Percentiles rank a stretch among this genome's conserved stretches.
Evolutionary conservation across 1,140 invertebrate species (phyloP).

Genomic region (Bombus haemorrhoidalis): DNA sequence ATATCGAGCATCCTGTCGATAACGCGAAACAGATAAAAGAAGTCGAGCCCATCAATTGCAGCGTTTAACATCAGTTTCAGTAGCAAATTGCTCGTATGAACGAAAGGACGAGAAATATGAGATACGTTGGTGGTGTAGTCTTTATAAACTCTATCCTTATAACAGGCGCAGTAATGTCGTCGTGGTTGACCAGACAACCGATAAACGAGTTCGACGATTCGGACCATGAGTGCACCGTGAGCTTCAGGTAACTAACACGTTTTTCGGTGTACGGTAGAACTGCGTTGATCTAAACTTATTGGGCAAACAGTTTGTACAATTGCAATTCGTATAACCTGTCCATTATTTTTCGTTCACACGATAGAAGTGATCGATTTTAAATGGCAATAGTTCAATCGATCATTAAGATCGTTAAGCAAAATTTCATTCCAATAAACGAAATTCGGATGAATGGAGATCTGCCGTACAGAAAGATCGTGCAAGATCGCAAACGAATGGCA

Average conservation of each 20-base stretch:
- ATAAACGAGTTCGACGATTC: neutral
- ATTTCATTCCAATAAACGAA: too few species aligned
- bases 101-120: neutral
- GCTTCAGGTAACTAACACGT: neutral
- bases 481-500: too few species aligned
- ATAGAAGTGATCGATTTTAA: too few species aligned
- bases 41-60: constrained; percentile 1
- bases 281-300: too few species aligned
- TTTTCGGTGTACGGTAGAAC: neutral
- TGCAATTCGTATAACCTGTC: too few species aligned
- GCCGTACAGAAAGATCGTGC: too few species aligned
- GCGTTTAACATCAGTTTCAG: neutral
- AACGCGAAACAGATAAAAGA: neutral
- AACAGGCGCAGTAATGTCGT: neutral
- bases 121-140: neutral
- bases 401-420: too few species aligned
- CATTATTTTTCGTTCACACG: too few species aligned
- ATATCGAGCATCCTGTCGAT: constrained; percentile 43
- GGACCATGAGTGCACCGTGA: neutral
- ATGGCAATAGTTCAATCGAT: too few species aligned
- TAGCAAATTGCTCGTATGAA: neutral
- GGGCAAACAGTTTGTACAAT: too few species aligned
- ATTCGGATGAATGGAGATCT: too few species aligned
- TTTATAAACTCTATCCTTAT: neutral
- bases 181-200: too few species aligned